phyloP scores from a whole-genome alignment of 2,888 invertebrate species.

The Antheraea assamensis region DNA sequence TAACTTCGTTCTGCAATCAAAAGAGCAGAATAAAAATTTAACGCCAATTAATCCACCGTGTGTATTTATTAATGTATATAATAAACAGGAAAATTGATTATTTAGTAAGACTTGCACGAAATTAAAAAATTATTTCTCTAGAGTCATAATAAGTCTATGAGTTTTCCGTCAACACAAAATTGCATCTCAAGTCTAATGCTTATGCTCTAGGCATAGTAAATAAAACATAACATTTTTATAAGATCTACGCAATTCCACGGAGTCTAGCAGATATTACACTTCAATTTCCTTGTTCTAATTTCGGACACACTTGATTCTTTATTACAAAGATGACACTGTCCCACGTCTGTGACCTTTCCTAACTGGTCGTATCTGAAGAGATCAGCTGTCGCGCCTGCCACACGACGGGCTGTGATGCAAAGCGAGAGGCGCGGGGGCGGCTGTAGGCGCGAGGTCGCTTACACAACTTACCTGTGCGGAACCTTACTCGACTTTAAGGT shows the following conservation, averaged over 20 bases:
- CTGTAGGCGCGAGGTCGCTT: slow-evolving; percentile 67
- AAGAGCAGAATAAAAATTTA: too few species aligned
- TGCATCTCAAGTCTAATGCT: neutral
- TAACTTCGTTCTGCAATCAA: too few species aligned
- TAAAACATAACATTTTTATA: neutral
- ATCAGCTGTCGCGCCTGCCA: slow-evolving; percentile 15
- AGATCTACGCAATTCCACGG: neutral
- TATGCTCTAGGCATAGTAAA: neutral
- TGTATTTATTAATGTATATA: neutral
- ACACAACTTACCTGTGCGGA: slow-evolving; percentile 52
- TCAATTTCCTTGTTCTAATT: neutral
- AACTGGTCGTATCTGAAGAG: slow-evolving; percentile 27
- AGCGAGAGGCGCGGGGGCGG: slow-evolving; percentile 45
- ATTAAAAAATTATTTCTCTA: neutral
- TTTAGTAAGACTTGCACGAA: neutral
- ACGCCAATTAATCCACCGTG: too few species aligned
- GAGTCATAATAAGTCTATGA: neutral
- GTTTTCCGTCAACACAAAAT: neutral
- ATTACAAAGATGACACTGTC: slow-evolving; percentile 4
- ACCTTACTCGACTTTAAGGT: slow-evolving; percentile 23
- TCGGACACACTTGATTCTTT: neutral
- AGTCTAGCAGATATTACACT: neutral
- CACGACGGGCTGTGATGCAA: slow-evolving; percentile 36
- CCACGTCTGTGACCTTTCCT: slow-evolving; percentile 39
- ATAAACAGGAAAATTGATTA: neutral